phyloP scores from a whole-genome alignment of 2,113 vertebrate genomes.

The Phoenicopterus ruber region DNA sequence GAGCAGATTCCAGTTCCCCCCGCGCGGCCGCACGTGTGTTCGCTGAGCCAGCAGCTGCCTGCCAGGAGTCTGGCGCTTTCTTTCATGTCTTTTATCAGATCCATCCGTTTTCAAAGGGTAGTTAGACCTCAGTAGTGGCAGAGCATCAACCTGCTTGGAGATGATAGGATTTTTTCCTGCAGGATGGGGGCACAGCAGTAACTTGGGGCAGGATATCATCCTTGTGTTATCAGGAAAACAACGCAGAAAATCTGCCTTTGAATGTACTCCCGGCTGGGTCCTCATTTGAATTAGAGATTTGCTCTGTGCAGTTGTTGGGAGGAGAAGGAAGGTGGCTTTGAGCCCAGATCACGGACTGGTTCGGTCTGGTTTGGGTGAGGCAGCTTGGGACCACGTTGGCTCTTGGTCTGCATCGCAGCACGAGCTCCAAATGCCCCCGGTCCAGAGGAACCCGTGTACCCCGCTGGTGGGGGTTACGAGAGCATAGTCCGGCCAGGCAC shows the following conservation, averaged over 20 bases:
- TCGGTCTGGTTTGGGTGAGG: neutral
- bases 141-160: neutral
- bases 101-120: neutral
- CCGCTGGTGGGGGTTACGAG: accelerated
- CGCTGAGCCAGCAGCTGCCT: neutral
- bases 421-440: accelerated
- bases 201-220: neutral
- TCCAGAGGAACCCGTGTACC: neutral
- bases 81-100: slow-evolving; percentile 30
- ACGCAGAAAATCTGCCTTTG: neutral
- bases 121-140: neutral
- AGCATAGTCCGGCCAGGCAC: neutral
- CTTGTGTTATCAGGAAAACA: neutral
- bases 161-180: neutral
- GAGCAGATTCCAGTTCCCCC: neutral
- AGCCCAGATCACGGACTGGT: neutral
- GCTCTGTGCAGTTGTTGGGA: neutral
- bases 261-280: neutral
- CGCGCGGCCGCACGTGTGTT: neutral
- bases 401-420: neutral
- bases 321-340: neutral
- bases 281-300: neutral
- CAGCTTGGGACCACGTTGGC: accelerated
- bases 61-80: neutral
- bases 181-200: neutral